Base-by-base conservation (phyloP, 1,140 invertebrate species). In the Sycobia sp. region DNA sequence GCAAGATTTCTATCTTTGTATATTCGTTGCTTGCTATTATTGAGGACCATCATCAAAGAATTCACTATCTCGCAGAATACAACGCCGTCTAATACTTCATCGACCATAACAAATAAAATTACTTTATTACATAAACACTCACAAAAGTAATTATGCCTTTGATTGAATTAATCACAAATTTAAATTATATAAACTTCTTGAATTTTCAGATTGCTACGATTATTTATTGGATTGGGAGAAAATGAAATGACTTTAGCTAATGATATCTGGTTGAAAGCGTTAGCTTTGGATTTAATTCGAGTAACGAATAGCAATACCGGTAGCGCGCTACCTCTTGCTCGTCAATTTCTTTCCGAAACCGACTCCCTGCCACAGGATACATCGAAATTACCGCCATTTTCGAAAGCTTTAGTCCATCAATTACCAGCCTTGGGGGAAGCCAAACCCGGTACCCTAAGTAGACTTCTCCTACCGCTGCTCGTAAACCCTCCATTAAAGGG, bases 1-100 rank as follows among this genome's bases (percentile, higher is more conserved):
- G 93, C 94, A 0, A 88, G 91, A 73, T 96, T 96, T 80, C 89
- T 91, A 34, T 88, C 91, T 29, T 80, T 94, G 22, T 96, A 93
- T 69, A 89, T 96, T 55, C 72, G 78, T 43, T 82, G 82, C 46
- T 51, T 81, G 10, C 65, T 82, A 22, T 62, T 82, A 22, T 55
- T 83, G 61, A 73, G 74, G 34, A 84, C 82, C 46, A 72, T 80
- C 13, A 69, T 76, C 1, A 80, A 76, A 61, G 78, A 81, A 67
- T 73, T 78, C 10, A 75, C 75, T 1, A 41, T 69, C 0, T 71
- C 73, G 1, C 57, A 72, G 7, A 71, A 69, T 7, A 73, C 67
- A 18, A 69, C 84, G 78, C 70, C 74, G 73, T 62, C 78, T 74
- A 68, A 79, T 76, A 66, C 83, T 71, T 73, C 68, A 3, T 70